Conservation (phyloP, 2,797 vertebrate genomes). For the Poeciliopsis infans region DNA sequence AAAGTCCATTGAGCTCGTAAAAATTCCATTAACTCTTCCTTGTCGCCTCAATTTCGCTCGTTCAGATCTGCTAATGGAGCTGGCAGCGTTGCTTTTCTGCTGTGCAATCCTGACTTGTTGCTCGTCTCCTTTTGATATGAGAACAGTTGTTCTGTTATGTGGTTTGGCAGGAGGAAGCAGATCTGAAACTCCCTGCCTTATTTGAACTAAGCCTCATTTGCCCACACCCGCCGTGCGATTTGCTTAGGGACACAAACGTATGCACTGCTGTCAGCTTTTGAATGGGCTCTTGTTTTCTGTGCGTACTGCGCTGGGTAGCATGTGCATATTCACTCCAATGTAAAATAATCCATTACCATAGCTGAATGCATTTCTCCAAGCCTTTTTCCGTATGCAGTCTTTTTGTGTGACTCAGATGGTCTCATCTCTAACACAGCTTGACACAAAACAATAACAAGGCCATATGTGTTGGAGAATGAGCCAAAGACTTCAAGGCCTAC, state of each 20-base stretch:
- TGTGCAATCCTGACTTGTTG: constrained; percentile 58
- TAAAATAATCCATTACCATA: constrained; percentile 30
- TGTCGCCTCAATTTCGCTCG: constrained; percentile 60
- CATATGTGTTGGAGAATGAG: constrained; percentile 52
- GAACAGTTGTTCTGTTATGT: constrained; percentile 22
- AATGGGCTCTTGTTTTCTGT: background rate
- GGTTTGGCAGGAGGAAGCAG: constrained; percentile 18
- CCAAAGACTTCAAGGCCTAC: constrained; percentile 44
- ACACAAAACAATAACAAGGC: constrained; percentile 38
- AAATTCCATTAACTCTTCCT: constrained; percentile 69
- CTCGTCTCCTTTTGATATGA: constrained; percentile 21
- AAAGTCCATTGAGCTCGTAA: constrained; percentile 62
- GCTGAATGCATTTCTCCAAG: constrained; percentile 46
- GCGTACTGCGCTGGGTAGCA: background rate
- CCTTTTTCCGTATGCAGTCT: constrained; percentile 23
- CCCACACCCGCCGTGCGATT: constrained; percentile 4
- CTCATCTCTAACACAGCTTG: constrained; percentile 25
- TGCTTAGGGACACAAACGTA: constrained; percentile 16
- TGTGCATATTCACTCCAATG: constrained; percentile 21
- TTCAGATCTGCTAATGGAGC: constrained; percentile 75
- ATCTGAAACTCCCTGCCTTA: constrained; percentile 18
- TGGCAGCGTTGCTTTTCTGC: constrained; percentile 39
- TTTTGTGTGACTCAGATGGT: constrained; percentile 31
- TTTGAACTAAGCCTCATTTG: constrained; percentile 22
- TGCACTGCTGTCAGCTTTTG: constrained; percentile 6